Conservation (phyloP, 1,140 invertebrate genomes). For the Bombus confusus region DNA sequence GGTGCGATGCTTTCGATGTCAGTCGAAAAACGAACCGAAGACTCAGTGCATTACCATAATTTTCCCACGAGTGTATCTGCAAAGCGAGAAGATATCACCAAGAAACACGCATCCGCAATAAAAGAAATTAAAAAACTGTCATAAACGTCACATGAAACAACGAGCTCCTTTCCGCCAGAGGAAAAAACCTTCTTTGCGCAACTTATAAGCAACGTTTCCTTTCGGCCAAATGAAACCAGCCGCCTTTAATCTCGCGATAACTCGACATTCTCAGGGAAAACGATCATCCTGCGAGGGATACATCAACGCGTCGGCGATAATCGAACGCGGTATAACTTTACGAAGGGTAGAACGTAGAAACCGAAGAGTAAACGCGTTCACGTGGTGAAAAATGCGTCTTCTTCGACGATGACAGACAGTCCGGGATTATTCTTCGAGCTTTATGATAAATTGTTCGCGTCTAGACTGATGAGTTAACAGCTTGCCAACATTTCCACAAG, state of each 20-base stretch:
- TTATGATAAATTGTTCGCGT: not conserved
- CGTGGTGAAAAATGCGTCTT: constrained; percentile 41
- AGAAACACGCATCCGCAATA: not conserved
- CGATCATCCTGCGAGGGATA: not conserved
- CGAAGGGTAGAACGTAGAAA: not conserved
- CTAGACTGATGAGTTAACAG: not conserved
- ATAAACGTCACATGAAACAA: constrained; percentile 1
- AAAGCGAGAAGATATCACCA: not conserved
- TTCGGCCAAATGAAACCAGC: not conserved
- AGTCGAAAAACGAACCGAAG: not conserved
- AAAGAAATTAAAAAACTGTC: constrained; percentile 24
- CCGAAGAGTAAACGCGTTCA: not conserved
- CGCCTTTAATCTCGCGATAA: constrained; percentile 39
- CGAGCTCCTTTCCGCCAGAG: not conserved
- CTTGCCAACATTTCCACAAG: not conserved
- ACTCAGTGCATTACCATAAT: not conserved
- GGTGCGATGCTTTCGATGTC: too few species aligned
- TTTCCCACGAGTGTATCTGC: too few species aligned
- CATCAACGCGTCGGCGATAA: constrained; percentile 22
- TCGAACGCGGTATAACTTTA: not conserved
- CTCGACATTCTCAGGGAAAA: not conserved
- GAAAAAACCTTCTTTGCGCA: not conserved
- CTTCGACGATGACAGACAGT: constrained; percentile 48
- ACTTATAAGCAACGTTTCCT: constrained; percentile 22
- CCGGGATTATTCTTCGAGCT: not conserved